Base-by-base conservation (phyloP, 2,113 vertebrate genomes). In the Hyaena hyaena region DNA sequence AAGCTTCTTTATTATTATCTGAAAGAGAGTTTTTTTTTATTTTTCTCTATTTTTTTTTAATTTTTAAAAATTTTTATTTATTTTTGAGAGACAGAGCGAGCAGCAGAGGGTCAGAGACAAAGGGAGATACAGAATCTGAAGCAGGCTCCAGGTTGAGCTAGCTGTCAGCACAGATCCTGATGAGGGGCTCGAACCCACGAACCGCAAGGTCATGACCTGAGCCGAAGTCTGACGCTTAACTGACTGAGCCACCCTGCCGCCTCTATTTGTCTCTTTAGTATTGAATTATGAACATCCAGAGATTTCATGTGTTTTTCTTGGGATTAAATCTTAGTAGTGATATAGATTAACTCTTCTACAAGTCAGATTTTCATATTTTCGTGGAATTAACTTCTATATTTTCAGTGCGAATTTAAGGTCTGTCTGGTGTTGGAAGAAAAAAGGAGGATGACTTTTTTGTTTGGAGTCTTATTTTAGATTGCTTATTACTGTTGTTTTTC, bases 191-290 rank as follows among this genome's bases (percentile, higher is more conserved):
- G 39, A 39, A 39, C 39, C 39, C 39, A 39, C 39, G 39, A 39
- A 39, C 39, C 39, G 3, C 39, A 39, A 3, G 39, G 39, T 39
- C 39, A 39, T 39, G 39, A 39, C 39, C 39, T 39, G 39, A 39
- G 39, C 39, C 39, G 39, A 39, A 39, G 39, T 39, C 39, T 39
- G 39, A 39, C 39, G 39, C 39, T 39, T 39, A 39, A 39, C 39
- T 39, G 2, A 39, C 39, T 39, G 39, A 39, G 39, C 39, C 39
- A 39, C 39, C 39, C 39, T 39, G 39, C 39, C 39, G 39, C 39
- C 39, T 39, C 39, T 77, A 23, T 65, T 92, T 96, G 95, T 88
- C 58, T 93, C n/a, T 93, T 91, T 90, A 96, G 76, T 69, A 84
- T 84, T 77, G 55, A 81, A 61, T 68, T 89, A 16, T 82, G 69